Percentiles rank a stretch among this genome's conserved stretches.
phyloP scores from a whole-genome alignment of 2,797 vertebrate genomes.

The Enteromius treurensis region DNA sequence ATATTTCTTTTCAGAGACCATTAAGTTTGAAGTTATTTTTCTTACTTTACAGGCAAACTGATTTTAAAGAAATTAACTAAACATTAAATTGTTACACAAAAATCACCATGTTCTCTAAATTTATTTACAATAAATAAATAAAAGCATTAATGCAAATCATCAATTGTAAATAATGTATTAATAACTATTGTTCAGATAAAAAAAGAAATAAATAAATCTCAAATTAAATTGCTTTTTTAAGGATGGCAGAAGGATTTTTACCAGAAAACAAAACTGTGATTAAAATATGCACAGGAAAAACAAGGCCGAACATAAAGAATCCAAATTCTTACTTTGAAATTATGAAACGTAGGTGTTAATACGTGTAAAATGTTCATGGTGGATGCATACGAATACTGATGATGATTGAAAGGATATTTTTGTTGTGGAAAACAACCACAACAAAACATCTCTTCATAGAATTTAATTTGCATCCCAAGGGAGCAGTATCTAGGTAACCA shows the following conservation, averaged over 20 bases:
- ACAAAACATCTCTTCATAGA: constrained; percentile 61
- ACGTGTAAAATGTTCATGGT: not conserved
- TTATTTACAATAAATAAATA: not conserved
- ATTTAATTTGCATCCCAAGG: constrained; percentile 64
- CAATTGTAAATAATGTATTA: not conserved
- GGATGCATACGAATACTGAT: constrained; percentile 26
- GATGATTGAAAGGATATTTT: constrained; percentile 55
- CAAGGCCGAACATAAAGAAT: constrained; percentile 9
- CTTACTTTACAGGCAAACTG: not conserved
- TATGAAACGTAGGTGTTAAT: constrained; percentile 11
- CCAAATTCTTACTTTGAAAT: constrained; percentile 8
- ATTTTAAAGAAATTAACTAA: not conserved
- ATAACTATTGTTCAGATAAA: not conserved
- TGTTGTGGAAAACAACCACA: constrained; percentile 57
- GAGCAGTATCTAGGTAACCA: constrained; percentile 64
- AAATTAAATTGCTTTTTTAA: not conserved
- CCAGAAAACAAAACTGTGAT: not conserved
- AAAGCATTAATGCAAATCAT: too few species aligned
- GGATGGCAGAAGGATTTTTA: not conserved
- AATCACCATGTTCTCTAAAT: not conserved
- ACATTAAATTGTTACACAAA: not conserved
- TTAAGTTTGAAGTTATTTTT: not conserved
- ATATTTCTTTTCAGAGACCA: too few species aligned
- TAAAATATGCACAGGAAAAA: constrained; percentile 16
- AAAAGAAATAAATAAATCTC: not conserved